Conservation (phyloP, 2,888 invertebrate genomes). For the Mystacides longicornis region DNA sequence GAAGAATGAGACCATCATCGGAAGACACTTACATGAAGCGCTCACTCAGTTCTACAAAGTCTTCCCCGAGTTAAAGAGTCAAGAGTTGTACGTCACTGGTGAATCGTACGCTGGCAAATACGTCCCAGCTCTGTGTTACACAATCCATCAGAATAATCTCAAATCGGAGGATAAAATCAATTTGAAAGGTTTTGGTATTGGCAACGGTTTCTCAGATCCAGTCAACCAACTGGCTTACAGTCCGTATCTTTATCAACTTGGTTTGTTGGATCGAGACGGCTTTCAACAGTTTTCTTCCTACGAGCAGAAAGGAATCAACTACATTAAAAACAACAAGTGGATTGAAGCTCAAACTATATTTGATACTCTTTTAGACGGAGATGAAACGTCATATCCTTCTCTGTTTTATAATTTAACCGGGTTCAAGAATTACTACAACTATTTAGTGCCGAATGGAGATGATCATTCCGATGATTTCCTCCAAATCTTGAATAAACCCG, state of each 20-base stretch:
- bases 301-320: conserved; percentile 13
- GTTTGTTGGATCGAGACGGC: conserved; percentile 15
- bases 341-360: conserved; percentile 11
- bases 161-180: conserved; percentile 60
- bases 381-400: conserved; percentile 51
- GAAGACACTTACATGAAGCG: conserved; percentile 67
- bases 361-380: conserved; percentile 44
- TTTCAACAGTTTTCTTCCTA: conserved; percentile 8
- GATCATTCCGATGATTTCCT: conserved; percentile 34
- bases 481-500: conserved; percentile 46
- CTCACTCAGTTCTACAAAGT: conserved; percentile 76
- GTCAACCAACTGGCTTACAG: conserved; percentile 69
- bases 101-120: conserved; percentile 83
- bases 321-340: conserved; percentile 16
- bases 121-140: conserved; percentile 71
- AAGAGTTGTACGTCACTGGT: conserved; percentile 80
- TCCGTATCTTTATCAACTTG: conserved; percentile 62
- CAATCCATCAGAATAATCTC: conserved; percentile 57
- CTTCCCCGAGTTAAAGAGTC: conserved; percentile 66
- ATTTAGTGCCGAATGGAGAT: conserved; percentile 54
- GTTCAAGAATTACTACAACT: conserved; percentile 70
- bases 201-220: conserved; percentile 64
- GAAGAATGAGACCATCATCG: conserved; percentile 71
- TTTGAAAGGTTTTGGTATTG: conserved; percentile 63
- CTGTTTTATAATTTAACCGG: conserved; percentile 69